Conservation (phyloP, 2,888 invertebrate species). For the Synanthedon formicaeformis region DNA sequence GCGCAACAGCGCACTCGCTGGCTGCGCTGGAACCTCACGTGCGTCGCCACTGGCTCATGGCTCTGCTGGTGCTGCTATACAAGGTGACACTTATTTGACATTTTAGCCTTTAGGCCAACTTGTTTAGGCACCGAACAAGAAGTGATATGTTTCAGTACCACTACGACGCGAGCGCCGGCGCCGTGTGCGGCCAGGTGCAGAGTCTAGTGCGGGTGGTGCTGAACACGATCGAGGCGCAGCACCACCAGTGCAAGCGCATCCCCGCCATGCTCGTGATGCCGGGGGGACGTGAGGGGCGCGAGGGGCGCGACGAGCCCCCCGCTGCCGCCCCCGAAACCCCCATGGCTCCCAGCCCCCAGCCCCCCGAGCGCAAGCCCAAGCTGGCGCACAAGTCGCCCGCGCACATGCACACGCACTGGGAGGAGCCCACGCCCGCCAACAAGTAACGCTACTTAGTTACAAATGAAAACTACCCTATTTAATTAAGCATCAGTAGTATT, state of each 20-base stretch:
- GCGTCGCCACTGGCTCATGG: slow-evolving; percentile 92
- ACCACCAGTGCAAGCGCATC: slow-evolving; percentile 89
- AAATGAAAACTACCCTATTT: too few relatives aligned
- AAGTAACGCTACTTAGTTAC: not conserved
- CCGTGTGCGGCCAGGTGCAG: slow-evolving; percentile 78
- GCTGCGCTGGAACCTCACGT: slow-evolving; percentile 90
- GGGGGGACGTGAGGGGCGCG: slow-evolving; percentile 1
- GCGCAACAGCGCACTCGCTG: slow-evolving; percentile 75
- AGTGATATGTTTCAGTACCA: slow-evolving; percentile 70
- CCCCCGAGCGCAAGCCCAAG: slow-evolving; percentile 13
- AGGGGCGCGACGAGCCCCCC: slow-evolving; percentile 5
- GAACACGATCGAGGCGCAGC: slow-evolving; percentile 91
- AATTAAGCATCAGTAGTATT: too few relatives aligned
- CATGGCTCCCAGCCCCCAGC: slow-evolving; percentile 14
- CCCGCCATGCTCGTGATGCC: slow-evolving; percentile 84
- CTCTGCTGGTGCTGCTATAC: slow-evolving; percentile 92
- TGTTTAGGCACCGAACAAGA: slow-evolving; percentile 1
- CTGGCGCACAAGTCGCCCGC: slow-evolving; percentile 46
- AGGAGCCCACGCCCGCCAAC: slow-evolving; percentile 59
- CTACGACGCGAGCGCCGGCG: slow-evolving; percentile 78
- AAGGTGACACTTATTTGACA: slow-evolving; percentile 73
- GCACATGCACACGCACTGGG: slow-evolving; percentile 72
- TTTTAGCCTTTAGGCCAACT: too few relatives aligned
- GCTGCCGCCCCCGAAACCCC: not conserved
- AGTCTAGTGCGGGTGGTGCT: slow-evolving; percentile 89